Base-by-base conservation (phyloP, 2,797 vertebrate genomes). In the Mus caroli region DNA sequence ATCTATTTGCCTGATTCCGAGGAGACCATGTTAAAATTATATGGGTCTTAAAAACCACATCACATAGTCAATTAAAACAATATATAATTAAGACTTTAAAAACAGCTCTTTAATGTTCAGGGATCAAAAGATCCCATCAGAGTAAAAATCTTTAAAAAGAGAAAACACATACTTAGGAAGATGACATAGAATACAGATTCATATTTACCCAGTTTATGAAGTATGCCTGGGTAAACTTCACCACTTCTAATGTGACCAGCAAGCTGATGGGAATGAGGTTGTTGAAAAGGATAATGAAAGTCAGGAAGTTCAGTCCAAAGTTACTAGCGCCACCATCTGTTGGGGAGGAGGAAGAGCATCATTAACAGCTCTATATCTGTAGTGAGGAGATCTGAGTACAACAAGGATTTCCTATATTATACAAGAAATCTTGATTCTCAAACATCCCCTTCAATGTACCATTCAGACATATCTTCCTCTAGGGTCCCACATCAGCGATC, bases 271-370 rank as follows among this genome's bases (percentile, higher is more conserved):
- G 99, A 97, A 99, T 99, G 98, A 99, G 99, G 98, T 99, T 99
- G 99, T 99, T 99, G 99, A 99, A 99, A 97, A 99, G 99, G 98
- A 99, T 99, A 98, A 99, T 99, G 97, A 99, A 99, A 94, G 99
- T 99, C 98, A 99, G 99, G 98, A 99, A 99, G 99, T 99, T 99
- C 98, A 99, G 98, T 98, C 99, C 99, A 96, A 99, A 99, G 98
- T 99, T 99, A 97, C 99, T 99, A 6, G 99, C 99, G n/a, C 99
- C 99, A 83, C 99, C 99, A 98, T 99, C 99, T 99, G 98, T 97
- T 91, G 96, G 97, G 97, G 28, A 37, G 97, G 91, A 40, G 95
- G 91, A 73, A 92, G 62, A 92, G 97, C 88, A 87, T 50, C n/a
- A 95, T 82, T 92, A 34, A 15, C 11, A 76, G 37, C n/a, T 96